Evolutionary conservation across 2,113 vertebrate species (phyloP).

Genomic region (Fregetta grallaria): DNA sequence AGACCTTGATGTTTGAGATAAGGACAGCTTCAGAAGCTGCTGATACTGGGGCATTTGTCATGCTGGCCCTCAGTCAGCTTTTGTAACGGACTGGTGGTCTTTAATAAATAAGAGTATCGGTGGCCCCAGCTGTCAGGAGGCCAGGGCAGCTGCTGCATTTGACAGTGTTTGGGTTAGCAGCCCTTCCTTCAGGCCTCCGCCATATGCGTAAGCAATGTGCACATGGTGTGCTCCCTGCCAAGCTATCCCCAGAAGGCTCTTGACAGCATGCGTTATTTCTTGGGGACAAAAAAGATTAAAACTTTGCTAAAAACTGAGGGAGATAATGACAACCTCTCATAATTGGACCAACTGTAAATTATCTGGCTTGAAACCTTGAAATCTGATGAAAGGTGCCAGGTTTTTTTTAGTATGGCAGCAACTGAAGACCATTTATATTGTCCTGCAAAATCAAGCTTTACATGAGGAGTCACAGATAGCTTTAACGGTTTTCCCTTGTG

Average conservation of each 20-base stretch:
- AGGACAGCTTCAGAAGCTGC: not conserved
- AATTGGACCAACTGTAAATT: not conserved
- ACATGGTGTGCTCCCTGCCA: not conserved
- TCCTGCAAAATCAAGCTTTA: not conserved
- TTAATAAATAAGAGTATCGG: not conserved
- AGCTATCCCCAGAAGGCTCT: not conserved
- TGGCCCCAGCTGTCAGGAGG: slow-evolving; percentile 42
- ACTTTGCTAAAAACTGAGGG: not conserved
- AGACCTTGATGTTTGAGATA: slow-evolving; percentile 23
- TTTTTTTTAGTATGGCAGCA: not conserved
- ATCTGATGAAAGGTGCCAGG: not conserved
- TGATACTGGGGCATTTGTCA: not conserved
- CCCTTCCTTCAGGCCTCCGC: not conserved
- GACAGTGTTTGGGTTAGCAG: slow-evolving; percentile 40
- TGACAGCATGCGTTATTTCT: not conserved
- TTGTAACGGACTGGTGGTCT: slow-evolving; percentile 22
- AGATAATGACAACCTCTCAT: not conserved
- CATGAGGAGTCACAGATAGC: not conserved
- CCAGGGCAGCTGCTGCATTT: slow-evolving; percentile 6
- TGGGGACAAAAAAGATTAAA: not conserved
- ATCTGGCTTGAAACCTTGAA: not conserved
- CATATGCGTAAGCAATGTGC: not conserved
- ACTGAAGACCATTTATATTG: not conserved
- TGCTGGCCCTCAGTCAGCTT: slow-evolving; percentile 8
- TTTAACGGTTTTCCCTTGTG: not conserved